Percentiles rank a stretch among this genome's conserved stretches.
phyloP scores from a whole-genome alignment of 2,113 vertebrate genomes.

The Alces alces region DNA sequence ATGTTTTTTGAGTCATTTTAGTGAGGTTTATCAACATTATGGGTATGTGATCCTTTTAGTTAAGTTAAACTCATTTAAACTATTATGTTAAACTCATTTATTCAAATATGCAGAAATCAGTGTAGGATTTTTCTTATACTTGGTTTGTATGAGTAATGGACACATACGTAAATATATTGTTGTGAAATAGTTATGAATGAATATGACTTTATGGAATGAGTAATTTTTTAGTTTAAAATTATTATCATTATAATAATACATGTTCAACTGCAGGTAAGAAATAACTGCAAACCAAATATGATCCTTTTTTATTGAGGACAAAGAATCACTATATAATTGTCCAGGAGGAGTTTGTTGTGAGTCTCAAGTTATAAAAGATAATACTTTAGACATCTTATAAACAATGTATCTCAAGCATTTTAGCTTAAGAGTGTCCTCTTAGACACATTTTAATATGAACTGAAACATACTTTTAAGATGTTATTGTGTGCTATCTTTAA shows the following conservation, averaged over 20 bases:
- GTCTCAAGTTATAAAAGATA: neutral
- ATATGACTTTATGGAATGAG: neutral
- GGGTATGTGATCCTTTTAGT: neutral
- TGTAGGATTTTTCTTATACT: neutral
- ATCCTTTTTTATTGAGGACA: neutral
- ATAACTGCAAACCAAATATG: neutral
- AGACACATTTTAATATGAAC: neutral
- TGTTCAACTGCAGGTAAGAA: slow-evolving; percentile 32
- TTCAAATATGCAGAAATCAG: neutral
- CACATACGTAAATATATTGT: neutral
- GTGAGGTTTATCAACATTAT: neutral
- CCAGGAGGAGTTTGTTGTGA: neutral
- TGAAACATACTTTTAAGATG: slow-evolving; percentile 12
- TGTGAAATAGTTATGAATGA: neutral
- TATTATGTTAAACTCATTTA: neutral
- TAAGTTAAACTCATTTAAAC: neutral
- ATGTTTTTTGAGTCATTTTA: neutral
- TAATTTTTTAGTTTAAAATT: neutral
- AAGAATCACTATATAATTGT: neutral
- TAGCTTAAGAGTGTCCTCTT: neutral
- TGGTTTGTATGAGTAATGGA: neutral
- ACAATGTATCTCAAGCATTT: neutral
- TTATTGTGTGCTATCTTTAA: slow-evolving; percentile 49
- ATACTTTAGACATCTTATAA: neutral
- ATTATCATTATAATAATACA: neutral